phyloP scores from a whole-genome alignment of 2,888 invertebrate genomes.

The Trichacis sp. region DNA sequence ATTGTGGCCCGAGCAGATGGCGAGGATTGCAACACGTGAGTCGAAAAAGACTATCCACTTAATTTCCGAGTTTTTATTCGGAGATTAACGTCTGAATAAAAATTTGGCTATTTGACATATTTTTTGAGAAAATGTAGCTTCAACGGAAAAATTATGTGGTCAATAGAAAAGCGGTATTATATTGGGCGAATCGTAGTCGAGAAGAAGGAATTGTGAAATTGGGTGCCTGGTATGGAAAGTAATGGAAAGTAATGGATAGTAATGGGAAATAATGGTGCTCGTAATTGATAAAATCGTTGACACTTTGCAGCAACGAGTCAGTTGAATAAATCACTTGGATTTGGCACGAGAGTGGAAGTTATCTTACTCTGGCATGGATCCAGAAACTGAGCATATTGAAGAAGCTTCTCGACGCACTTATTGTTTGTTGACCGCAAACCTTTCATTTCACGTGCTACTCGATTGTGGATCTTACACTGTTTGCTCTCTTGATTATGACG shows the following conservation, averaged over 20 bases:
- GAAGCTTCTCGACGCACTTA: conserved; percentile 51
- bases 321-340: conserved; percentile 26
- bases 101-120: no score
- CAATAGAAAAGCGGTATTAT: no score
- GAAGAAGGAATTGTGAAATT: no score
- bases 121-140: no score
- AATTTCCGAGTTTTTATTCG: no score
- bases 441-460: conserved; percentile 3
- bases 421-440: conserved; percentile 20
- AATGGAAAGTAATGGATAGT: not conserved
- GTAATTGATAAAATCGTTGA: conserved; percentile 8
- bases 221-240: not conserved
- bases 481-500: conserved; percentile 9
- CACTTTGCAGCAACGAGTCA: conserved; percentile 1
- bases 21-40: no score
- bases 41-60: no score
- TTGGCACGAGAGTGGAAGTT: conserved; percentile 57
- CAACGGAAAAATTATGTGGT: no score
- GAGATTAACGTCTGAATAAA: no score
- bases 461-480: conserved; percentile 9
- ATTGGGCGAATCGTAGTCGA: no score
- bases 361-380: conserved; percentile 60
- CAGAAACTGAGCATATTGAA: conserved; percentile 50
- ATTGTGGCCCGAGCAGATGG: no score
- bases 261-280: not conserved